Conservation (phyloP, 2,797 vertebrate species). For the Margarornis squamiger region DNA sequence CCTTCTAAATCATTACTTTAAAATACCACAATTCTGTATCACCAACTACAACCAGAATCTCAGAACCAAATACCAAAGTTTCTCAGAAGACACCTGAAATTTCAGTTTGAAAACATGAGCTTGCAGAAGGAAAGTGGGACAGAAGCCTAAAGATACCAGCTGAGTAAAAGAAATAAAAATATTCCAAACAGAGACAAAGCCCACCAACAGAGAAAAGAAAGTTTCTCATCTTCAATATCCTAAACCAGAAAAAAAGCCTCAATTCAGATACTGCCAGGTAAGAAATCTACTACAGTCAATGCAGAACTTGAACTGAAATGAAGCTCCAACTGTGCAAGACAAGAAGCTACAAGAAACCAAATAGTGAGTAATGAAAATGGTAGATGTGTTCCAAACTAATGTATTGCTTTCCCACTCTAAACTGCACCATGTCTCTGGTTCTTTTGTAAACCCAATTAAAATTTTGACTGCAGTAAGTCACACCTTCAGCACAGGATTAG, state of each 20-base stretch:
- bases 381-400: not conserved
- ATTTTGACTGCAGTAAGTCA: not conserved
- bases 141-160: not conserved
- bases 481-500: not conserved
- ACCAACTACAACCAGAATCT: not conserved
- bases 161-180: not conserved
- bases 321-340: not conserved
- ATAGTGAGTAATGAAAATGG: not conserved
- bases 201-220: not conserved
- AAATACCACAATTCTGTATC: not conserved
- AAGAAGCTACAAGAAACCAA: not conserved
- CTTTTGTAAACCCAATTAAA: not conserved
- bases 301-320: not conserved
- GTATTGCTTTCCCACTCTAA: not conserved
- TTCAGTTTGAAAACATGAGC: not conserved
- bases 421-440: not conserved
- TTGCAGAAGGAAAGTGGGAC: not conserved
- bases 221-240: not conserved
- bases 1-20: not conserved
- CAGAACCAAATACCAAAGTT: not conserved
- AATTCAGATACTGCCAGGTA: not conserved
- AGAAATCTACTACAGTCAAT: not conserved
- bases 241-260: not conserved
- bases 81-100: not conserved
- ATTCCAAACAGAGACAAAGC: not conserved